A percentile compares a stretch with the other conserved stretches of the same genome.
These are phyloP conservation scores for Hydriomena furcata DNA, from an alignment of 2,888 invertebrate genomes.

Conservation along the genomic window DNA sequence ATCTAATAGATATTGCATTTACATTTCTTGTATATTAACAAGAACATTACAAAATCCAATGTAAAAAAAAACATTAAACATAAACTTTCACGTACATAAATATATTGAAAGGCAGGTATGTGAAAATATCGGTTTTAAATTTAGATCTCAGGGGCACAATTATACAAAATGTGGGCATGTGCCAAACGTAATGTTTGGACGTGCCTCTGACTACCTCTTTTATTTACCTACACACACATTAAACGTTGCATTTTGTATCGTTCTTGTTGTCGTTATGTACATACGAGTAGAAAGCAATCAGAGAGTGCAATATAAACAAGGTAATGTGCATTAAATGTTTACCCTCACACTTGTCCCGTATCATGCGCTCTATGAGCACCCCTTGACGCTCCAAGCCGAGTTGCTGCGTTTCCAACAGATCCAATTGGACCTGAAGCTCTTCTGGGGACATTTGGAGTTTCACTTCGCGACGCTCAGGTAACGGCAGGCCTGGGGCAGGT, in stretches of 20 bases:
- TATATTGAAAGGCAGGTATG: too few relatives aligned
- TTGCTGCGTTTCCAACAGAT: constrained; percentile 92
- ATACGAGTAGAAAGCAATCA: constrained; percentile 2
- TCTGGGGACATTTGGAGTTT: constrained; percentile 84
- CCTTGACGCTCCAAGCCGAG: constrained; percentile 95
- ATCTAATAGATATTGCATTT: too few relatives aligned
- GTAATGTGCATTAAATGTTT: constrained; percentile 56
- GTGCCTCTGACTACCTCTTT: too few relatives aligned
- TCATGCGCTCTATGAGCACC: constrained; percentile 94
- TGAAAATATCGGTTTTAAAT: too few relatives aligned
- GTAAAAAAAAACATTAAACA: too few relatives aligned
- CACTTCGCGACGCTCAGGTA: constrained; percentile 85
- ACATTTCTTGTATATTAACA: too few relatives aligned
- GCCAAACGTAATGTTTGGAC: too few relatives aligned
- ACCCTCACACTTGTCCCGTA: constrained; percentile 91
- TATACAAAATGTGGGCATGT: too few relatives aligned
- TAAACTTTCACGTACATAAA: too few relatives aligned
- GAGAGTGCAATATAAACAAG: constrained; percentile 25
- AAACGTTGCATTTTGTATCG: background rate
- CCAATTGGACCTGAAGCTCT: constrained; percentile 88
- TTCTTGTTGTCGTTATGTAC: background rate
- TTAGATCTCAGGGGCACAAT: too few relatives aligned
- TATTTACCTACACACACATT: too few relatives aligned
- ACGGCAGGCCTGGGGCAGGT: constrained; percentile 91
- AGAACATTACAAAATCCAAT: too few relatives aligned